Evolutionary conservation across 1,140 invertebrate genomes (phyloP), one percentile per base, ranked within the genome.

Genomic region (Heliconius eleuchia): DNA sequence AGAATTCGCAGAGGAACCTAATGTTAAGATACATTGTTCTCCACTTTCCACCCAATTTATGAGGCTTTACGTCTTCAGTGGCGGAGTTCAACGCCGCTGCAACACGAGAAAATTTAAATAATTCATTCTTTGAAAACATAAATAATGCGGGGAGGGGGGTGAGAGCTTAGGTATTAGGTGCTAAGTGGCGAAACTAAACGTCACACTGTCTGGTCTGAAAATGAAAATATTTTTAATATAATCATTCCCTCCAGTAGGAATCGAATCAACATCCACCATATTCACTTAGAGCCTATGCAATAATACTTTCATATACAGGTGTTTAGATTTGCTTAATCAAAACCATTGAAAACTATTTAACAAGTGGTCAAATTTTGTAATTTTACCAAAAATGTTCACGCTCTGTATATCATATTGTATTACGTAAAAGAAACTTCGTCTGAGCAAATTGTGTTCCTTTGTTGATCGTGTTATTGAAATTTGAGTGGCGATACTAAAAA

Each of bases 401-500:
- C 57, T 76, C 74, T 76, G 74, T 76, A 76, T 66, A 52, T 52
- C 50, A 52, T 52, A 76, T 42, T 11, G 39, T 60, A 75, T 76
- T 76, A 66, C 74, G 46, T 19, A 76, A 76, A 37, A 66, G 60
- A 66, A 11, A 66, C 60, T 66, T 57, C 19, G 19, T 57, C 60
- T 66, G 60, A 18, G 13, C 60, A 66, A 66, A 66, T 30, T 66
- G 11, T 66, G 0, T 66, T 66, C 60, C 5, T 66, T 66, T 66
- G 60, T 66, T 66, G 60, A n/a, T 66, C 60, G 60, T 66, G 11
- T 66, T 30, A 66, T 66, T 66, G 60, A 6, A 66, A 66, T 66
- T 66, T 66, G 27, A 66, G 27, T 3, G 8, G n/a, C 27, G 27
- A 66, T 66, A 66, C 11, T 66, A 30, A 66, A 66, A 66, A 16